A percentile compares a stretch with the other conserved stretches of the same genome.
Conservation (phyloP, 1,140 invertebrate genomes). For the Cyclargus thomasi region DNA sequence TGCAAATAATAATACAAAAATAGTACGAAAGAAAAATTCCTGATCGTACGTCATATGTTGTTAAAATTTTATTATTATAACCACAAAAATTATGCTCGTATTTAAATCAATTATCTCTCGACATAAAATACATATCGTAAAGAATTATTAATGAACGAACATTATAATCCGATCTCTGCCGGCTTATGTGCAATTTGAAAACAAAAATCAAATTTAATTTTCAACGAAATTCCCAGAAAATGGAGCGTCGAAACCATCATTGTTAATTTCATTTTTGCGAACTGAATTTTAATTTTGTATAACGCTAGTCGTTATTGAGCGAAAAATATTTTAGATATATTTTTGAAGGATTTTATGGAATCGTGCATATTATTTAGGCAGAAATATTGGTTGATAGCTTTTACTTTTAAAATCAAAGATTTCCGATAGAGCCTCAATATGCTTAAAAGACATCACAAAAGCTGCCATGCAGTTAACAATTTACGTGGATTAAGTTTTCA, state of each 20-base stretch:
- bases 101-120: no score
- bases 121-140: not conserved
- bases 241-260: not conserved
- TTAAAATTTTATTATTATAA: no score
- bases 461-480: no score
- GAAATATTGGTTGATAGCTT: not conserved
- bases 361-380: not conserved
- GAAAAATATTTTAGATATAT: not conserved
- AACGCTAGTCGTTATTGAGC: not conserved
- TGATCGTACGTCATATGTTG: no score
- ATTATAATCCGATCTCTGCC: constrained; percentile 2
- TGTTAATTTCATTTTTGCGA: constrained; percentile 7
- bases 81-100: no score
- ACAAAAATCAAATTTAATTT: constrained; percentile 11
- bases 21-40: no score
- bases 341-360: not conserved
- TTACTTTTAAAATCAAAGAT: no score
- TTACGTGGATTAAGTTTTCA: not conserved
- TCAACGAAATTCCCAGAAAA: constrained; percentile 6
- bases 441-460: no score
- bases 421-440: no score
- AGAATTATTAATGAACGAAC: not conserved
- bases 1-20: no score
- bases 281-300: constrained; percentile 2
- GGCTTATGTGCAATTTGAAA: constrained; percentile 6